Conservation (phyloP, 1,140 invertebrate genomes). For the Agraylea sexmaculata region DNA sequence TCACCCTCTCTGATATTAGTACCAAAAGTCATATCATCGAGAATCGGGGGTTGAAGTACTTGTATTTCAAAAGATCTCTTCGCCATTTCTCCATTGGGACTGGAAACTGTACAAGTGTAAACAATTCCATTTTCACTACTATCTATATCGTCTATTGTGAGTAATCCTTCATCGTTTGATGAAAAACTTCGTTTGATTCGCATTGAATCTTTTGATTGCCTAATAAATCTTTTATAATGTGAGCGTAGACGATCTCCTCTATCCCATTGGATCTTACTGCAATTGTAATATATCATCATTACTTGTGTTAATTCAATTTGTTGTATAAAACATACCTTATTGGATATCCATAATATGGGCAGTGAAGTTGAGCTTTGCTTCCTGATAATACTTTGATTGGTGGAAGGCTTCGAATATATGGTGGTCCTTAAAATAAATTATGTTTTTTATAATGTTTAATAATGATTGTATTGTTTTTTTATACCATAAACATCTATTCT, state of each 20-base stretch:
- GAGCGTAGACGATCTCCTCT: conserved; percentile 8
- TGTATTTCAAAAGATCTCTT: conserved; percentile 50
- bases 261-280: conserved; percentile 20
- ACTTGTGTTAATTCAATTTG: neutral
- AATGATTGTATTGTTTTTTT: neutral
- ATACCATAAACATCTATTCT: conserved; percentile 18
- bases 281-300: conserved; percentile 4
- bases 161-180: conserved; percentile 32
- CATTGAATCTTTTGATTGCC: no score
- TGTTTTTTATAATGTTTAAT: neutral
- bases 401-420: conserved; percentile 65
- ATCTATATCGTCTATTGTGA: conserved; percentile 64
- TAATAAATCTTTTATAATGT: conserved; percentile 14
- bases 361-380: conserved; percentile 61
- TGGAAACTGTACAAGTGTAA: conserved; percentile 74
- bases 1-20: conserved; percentile 19
- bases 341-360: conserved; percentile 82
- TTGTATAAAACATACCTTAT: conserved; percentile 39
- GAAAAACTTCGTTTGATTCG: conserved; percentile 25
- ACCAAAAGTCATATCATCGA: conserved; percentile 38
- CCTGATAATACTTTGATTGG: conserved; percentile 75
- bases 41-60: conserved; percentile 61
- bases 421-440: conserved; percentile 50
- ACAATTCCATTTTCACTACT: conserved; percentile 52
- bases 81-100: conserved; percentile 65